These are phyloP conservation scores for Hexactinellida sp. DNA, from an alignment of 37 sponge, comb jelly and placozoan species.

Conservation along the genomic window DNA sequence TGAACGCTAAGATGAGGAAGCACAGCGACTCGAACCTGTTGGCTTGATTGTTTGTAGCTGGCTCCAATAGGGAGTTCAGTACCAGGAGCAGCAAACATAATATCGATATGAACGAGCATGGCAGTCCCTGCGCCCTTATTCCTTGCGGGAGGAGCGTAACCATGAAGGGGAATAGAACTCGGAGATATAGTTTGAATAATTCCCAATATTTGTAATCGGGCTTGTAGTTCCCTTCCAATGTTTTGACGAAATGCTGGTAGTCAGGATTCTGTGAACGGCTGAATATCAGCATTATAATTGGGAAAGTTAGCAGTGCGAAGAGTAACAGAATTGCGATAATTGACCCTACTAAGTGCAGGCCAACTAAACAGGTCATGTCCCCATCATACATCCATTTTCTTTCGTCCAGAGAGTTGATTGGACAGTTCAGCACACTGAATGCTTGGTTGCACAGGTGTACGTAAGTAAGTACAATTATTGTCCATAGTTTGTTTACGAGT, in stretches of 20 bases:
- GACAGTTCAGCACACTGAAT: neutral
- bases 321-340: neutral
- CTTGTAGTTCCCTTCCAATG: neutral
- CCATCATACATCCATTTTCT: neutral
- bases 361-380: neutral
- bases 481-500: neutral
- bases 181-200: neutral
- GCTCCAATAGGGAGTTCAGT: neutral
- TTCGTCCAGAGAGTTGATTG: neutral
- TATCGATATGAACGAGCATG: neutral
- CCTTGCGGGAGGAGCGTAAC: neutral
- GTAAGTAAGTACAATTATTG: neutral
- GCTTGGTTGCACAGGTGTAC: conserved; percentile 9
- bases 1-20: neutral
- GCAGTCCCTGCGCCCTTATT: neutral
- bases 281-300: neutral
- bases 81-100: neutral
- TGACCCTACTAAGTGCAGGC: neutral
- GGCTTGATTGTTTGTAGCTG: neutral
- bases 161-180: neutral
- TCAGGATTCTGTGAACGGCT: neutral
- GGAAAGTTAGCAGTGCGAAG: neutral
- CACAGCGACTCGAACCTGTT: neutral
- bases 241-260: neutral
- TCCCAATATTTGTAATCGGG: neutral